Conservation (phyloP, 2,888 invertebrate species). For the Diloba caeruleocephala region DNA sequence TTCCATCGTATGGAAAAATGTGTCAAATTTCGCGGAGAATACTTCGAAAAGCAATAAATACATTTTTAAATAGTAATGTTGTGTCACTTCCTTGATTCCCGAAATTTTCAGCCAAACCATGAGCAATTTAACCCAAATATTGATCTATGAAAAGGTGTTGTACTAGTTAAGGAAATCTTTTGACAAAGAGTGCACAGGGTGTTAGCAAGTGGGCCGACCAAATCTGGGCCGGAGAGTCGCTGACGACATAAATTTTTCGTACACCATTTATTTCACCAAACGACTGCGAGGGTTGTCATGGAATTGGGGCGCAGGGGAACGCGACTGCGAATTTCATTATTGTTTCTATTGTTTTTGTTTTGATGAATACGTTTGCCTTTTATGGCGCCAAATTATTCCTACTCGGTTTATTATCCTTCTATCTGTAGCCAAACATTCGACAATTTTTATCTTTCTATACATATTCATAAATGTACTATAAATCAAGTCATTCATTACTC, state of each 20-base stretch:
- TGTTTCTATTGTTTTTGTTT: conserved; percentile 52
- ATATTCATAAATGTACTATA: conserved; percentile 11
- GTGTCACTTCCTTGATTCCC: no score
- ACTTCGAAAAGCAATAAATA: no score
- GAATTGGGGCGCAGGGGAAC: conserved; percentile 59
- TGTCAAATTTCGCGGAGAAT: no score
- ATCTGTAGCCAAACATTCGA: conserved; percentile 13
- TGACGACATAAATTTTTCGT: conserved; percentile 80
- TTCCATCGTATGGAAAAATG: no score
- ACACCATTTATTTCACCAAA: conserved; percentile 83
- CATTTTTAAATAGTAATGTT: no score
- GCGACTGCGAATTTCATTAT: conserved; percentile 57
- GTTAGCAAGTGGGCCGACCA: conserved; percentile 34
- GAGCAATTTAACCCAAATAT: conserved; percentile 12
- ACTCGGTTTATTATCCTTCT: conserved; percentile 31
- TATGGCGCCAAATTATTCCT: conserved; percentile 43
- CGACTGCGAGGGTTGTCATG: conserved; percentile 67
- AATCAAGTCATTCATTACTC: conserved; percentile 38
- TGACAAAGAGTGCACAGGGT: conserved; percentile 47
- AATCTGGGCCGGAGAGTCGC: conserved; percentile 69
- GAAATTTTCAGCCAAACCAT: not conserved
- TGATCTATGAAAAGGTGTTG: conserved; percentile 45
- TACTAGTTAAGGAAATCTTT: conserved; percentile 38
- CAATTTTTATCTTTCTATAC: conserved; percentile 19
- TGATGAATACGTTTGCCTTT: conserved; percentile 51